phyloP scores from a whole-genome alignment of 1,140 invertebrate species.

The Xylocopa sonorina region DNA sequence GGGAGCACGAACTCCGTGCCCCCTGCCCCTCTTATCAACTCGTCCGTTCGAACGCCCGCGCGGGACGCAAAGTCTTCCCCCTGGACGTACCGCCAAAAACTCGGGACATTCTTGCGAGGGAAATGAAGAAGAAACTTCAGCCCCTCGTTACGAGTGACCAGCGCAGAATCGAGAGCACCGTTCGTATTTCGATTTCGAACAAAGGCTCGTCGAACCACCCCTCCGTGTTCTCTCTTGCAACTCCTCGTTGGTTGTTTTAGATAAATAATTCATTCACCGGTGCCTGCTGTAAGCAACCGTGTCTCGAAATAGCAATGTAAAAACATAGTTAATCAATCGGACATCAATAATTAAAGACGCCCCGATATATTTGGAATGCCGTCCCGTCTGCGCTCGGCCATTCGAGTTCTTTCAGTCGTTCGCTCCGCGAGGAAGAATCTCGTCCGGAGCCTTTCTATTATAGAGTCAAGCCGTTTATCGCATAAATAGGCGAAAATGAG shows the following conservation, averaged over 20 bases:
- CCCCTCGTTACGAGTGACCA: background rate
- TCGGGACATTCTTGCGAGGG: background rate
- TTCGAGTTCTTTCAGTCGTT: too few species aligned
- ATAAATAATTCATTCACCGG: constrained; percentile 14
- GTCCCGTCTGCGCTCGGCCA: too few species aligned
- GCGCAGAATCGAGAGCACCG: background rate
- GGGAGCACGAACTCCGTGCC: constrained; percentile 29
- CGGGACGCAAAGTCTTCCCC: constrained; percentile 8
- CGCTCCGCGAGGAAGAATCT: too few species aligned
- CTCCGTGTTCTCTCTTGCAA: too few species aligned
- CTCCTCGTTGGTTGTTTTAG: background rate
- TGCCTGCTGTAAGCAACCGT: too few species aligned
- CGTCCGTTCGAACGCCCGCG: constrained; percentile 4
- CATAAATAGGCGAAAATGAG: background rate
- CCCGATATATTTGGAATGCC: too few species aligned
- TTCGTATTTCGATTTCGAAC: background rate
- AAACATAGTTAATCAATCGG: too few species aligned
- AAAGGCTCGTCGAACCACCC: background rate
- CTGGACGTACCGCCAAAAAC: background rate
- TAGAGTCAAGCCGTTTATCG: background rate
- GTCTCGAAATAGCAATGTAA: too few species aligned
- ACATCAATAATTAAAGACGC: too few species aligned
- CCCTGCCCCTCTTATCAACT: constrained; percentile 34
- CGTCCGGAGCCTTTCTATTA: too few species aligned
- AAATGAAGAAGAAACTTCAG: background rate